Percentiles rank a stretch among this genome's conserved stretches.
These are phyloP conservation scores for Beroe forskalii DNA, from an alignment of 37 sponge, comb jelly and placozoan species.

Conservation along the genomic window DNA sequence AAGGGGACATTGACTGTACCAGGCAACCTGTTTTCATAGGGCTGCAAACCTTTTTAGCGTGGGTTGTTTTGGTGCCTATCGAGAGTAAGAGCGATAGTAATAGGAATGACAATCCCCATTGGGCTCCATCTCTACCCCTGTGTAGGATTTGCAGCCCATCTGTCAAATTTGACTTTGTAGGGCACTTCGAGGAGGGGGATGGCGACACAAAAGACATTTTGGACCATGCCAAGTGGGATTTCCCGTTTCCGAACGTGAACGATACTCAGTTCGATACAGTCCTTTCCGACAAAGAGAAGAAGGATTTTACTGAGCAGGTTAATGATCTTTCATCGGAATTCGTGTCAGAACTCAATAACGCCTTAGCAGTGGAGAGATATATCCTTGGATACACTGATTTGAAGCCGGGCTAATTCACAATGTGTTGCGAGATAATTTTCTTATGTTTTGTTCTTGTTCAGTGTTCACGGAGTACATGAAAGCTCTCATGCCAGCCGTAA, in stretches of 20 bases:
- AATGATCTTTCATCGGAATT: background rate
- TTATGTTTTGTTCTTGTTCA: too few species aligned
- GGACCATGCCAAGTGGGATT: background rate
- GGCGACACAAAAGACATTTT: background rate
- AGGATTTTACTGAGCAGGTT: background rate
- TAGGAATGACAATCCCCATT: background rate
- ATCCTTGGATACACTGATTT: conserved; percentile 28
- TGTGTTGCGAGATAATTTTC: too few species aligned
- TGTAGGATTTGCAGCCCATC: background rate
- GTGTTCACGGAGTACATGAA: too few species aligned
- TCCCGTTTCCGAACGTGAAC: background rate
- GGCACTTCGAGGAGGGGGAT: background rate
- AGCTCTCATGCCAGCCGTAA: too few species aligned
- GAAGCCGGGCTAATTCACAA: too few species aligned
- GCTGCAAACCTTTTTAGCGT: background rate
- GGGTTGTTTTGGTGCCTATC: background rate
- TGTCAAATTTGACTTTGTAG: background rate
- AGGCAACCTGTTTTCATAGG: background rate
- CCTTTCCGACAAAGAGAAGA: background rate
- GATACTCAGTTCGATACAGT: too few species aligned
- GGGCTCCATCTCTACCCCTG: background rate
- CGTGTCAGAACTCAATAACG: background rate
- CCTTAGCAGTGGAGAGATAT: background rate
- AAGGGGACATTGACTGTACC: background rate
- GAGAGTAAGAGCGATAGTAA: background rate